Percentiles rank a stretch among this genome's conserved stretches.
These are phyloP conservation scores for Branchellion lobata DNA, from an alignment of 2,888 invertebrate species.

Conservation along the genomic window DNA sequence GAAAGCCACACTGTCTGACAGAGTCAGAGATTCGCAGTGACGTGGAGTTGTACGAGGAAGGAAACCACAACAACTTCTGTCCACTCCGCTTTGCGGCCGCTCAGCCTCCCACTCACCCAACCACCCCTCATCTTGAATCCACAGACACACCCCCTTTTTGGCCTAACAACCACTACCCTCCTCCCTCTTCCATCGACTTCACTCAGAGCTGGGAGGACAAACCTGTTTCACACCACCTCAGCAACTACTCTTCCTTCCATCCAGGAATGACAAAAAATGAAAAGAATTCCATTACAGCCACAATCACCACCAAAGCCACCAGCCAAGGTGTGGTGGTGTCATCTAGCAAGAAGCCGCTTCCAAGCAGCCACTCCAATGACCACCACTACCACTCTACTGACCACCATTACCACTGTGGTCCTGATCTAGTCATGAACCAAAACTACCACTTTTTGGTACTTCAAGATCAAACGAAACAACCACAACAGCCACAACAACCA, in stretches of 20 bases:
- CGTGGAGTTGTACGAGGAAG: slow-evolving; percentile 33
- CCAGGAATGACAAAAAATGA: not conserved
- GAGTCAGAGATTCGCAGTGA: slow-evolving; percentile 15
- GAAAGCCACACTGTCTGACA: slow-evolving; percentile 21
- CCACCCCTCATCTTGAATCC: not conserved
- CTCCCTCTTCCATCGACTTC: not conserved
- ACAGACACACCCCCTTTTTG: not conserved
- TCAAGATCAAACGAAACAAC: not conserved
- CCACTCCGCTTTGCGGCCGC: slow-evolving; percentile 14
- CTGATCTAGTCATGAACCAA: slow-evolving; percentile 7
- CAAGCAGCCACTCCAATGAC: not conserved
- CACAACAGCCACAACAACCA: not conserved
- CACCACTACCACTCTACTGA: not conserved
- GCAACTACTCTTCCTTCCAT: slow-evolving; percentile 13
- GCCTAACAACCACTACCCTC: slow-evolving; percentile 11
- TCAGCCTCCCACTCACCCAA: slow-evolving; percentile 3
- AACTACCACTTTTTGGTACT: not conserved
- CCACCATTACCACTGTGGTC: too few relatives aligned
- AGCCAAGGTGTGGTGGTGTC: not conserved
- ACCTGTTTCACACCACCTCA: not conserved
- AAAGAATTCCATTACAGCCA: not conserved
- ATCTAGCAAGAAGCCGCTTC: not conserved
- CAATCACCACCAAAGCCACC: slow-evolving; percentile 16
- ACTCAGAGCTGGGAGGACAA: not conserved
- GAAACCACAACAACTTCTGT: slow-evolving; percentile 11